Conservation (phyloP, 1,140 invertebrate species). For the Bombus balteatus region DNA sequence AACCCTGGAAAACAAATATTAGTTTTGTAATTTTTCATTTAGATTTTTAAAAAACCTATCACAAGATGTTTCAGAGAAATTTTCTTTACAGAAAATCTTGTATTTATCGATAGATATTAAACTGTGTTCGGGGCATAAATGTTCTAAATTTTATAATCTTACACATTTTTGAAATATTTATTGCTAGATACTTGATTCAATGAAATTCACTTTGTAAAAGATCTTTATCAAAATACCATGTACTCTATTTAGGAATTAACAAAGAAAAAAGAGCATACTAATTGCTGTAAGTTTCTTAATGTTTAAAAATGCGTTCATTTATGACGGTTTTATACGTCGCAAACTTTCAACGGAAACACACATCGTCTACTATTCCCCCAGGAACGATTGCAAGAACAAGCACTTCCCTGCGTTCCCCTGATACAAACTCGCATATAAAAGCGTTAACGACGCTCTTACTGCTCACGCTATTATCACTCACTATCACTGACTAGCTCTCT, state of each 20-base stretch:
- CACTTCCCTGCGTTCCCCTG: constrained; percentile 2
- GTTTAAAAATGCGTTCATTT: not conserved
- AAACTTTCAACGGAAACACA: not conserved
- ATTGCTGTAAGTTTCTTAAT: not conserved
- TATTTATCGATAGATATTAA: no score
- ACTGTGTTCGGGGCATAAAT: not conserved
- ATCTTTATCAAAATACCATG: not conserved
- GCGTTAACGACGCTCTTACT: constrained; percentile 47
- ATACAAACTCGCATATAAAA: constrained; percentile 20
- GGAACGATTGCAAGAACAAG: not conserved
- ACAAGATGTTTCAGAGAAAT: no score
- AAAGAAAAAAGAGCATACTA: not conserved
- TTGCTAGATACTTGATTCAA: not conserved
- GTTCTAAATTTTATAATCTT: no score
- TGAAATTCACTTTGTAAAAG: not conserved
- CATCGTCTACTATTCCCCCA: not conserved
- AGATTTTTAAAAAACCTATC: no score
- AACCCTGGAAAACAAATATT: no score
- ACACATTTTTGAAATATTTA: not conserved
- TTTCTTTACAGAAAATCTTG: no score
- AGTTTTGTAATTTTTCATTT: no score
- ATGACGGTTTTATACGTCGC: not conserved
- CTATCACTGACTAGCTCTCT: constrained; percentile 53
- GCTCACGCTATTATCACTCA: constrained; percentile 41
- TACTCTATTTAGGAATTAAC: no score